phyloP scores from a whole-genome alignment of 2,888 invertebrate genomes.

The Alloplasta piceator region DNA sequence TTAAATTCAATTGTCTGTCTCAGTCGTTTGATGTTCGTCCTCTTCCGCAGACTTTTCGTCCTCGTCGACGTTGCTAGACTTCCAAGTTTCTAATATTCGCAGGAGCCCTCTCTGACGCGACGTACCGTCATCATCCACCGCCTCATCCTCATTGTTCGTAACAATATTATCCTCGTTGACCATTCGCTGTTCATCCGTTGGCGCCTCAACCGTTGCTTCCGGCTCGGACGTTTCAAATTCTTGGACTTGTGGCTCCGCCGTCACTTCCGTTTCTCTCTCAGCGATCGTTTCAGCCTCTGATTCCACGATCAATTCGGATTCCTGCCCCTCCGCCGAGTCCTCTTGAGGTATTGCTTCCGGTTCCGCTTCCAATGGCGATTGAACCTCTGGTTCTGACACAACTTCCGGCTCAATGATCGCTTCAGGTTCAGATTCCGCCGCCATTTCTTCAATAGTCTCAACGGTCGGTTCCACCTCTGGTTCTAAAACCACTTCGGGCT shows the following conservation, averaged over 20 bases:
- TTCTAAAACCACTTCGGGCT: conserved; percentile 26
- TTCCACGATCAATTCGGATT: conserved; percentile 55
- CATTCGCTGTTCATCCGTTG: conserved; percentile 18
- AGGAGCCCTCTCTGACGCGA: conserved; percentile 67
- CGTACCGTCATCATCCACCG: conserved; percentile 71
- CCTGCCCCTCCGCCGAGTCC: conserved; percentile 50
- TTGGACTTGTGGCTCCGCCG: not conserved
- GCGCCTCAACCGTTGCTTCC: conserved; percentile 17
- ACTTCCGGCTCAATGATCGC: conserved; percentile 44
- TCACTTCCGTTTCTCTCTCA: conserved; percentile 41
- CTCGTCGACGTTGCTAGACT: conserved; percentile 55
- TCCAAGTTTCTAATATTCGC: conserved; percentile 64
- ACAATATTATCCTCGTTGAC: conserved; percentile 63
- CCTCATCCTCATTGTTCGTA: conserved; percentile 44
- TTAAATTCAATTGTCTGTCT: conserved; percentile 32
- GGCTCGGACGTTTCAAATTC: not conserved
- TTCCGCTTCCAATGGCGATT: conserved; percentile 56
- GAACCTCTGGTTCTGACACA: conserved; percentile 17
- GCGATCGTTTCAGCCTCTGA: conserved; percentile 46
- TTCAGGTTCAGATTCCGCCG: conserved; percentile 57
- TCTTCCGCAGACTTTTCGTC: conserved; percentile 37
- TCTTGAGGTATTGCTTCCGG: conserved; percentile 23
- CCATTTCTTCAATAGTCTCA: conserved; percentile 43
- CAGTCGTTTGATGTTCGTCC: conserved; percentile 48
- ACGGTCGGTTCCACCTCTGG: conserved; percentile 15